A percentile compares a stretch with the other conserved stretches of the same genome.
phyloP scores from a whole-genome alignment of 2,113 vertebrate genomes.

The Aptenodytes patagonicus region DNA sequence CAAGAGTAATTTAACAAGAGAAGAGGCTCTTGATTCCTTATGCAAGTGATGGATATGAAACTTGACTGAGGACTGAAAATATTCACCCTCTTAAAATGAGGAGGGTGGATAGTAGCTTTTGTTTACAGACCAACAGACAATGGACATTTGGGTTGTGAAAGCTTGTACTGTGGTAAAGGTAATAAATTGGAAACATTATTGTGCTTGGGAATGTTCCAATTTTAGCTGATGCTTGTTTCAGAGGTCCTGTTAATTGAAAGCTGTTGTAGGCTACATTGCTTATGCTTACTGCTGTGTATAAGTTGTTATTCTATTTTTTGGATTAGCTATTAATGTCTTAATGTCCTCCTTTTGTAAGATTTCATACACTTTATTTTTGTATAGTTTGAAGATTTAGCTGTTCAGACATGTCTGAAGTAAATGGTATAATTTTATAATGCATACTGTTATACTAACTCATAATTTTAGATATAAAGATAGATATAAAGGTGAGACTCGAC shows the following conservation, averaged over 20 bases:
- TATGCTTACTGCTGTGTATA: conserved; percentile 62
- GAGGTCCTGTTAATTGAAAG: conserved; percentile 49
- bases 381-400: conserved; percentile 73
- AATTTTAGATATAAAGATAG: conserved; percentile 36
- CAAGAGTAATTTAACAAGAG: conserved; percentile 48
- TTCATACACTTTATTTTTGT: conserved; percentile 79
- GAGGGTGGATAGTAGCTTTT: conserved; percentile 59
- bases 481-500: not conserved
- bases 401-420: conserved; percentile 68
- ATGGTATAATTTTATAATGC: conserved; percentile 70
- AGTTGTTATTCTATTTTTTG: conserved; percentile 50
- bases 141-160: conserved; percentile 82
- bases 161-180: conserved; percentile 89
- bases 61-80: conserved; percentile 70
- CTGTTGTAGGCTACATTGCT: conserved; percentile 37
- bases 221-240: conserved; percentile 56
- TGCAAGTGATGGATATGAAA: conserved; percentile 66
- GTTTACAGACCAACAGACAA: conserved; percentile 77
- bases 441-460: conserved; percentile 68
- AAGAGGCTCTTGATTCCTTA: conserved; percentile 73
- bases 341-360: conserved; percentile 61
- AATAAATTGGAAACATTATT: conserved; percentile 83
- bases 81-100: conserved; percentile 59
- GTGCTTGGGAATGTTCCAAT: conserved; percentile 70
- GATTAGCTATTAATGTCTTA: conserved; percentile 61